Percentiles rank a stretch among this genome's conserved stretches.
These are phyloP conservation scores for Plagiodera versicolora DNA, from an alignment of 2,888 invertebrate species.

Conservation along the genomic window DNA sequence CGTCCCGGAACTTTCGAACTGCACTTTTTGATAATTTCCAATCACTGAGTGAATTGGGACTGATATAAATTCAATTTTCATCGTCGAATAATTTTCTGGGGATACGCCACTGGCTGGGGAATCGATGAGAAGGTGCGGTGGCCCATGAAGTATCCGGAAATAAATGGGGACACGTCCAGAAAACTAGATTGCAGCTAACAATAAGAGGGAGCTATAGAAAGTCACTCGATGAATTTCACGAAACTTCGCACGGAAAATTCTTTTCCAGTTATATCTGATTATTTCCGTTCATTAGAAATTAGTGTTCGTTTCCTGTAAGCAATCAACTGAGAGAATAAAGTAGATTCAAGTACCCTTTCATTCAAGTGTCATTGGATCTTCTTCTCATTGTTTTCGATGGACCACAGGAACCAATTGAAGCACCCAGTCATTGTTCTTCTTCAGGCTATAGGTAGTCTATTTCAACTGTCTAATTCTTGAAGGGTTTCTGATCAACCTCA, in stretches of 20 bases:
- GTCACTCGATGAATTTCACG: conserved; percentile 2
- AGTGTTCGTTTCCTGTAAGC: not conserved
- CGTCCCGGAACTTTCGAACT: too few relatives aligned
- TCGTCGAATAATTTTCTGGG: not conserved
- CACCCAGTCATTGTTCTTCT: too few relatives aligned
- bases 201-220: conserved; percentile 41
- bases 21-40: too few relatives aligned
- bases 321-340: conserved; percentile 5
- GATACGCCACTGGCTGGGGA: conserved; percentile 4
- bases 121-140: conserved; percentile 25
- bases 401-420: too few relatives aligned
- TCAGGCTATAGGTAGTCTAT: too few relatives aligned
- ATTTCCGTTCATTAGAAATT: not conserved
- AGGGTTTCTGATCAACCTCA: too few relatives aligned
- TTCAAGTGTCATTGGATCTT: too few relatives aligned
- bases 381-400: too few relatives aligned
- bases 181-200: conserved; percentile 45
- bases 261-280: not conserved
- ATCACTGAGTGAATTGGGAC: not conserved
- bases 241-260: not conserved
- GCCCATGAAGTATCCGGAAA: conserved; percentile 42
- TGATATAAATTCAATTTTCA: not conserved
- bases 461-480: too few relatives aligned
- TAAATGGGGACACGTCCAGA: conserved; percentile 46
- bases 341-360: too few relatives aligned